Percentiles rank a stretch among this genome's conserved stretches.
Conservation (phyloP, 1,140 invertebrate genomes). For the Bombus soroeensis region DNA sequence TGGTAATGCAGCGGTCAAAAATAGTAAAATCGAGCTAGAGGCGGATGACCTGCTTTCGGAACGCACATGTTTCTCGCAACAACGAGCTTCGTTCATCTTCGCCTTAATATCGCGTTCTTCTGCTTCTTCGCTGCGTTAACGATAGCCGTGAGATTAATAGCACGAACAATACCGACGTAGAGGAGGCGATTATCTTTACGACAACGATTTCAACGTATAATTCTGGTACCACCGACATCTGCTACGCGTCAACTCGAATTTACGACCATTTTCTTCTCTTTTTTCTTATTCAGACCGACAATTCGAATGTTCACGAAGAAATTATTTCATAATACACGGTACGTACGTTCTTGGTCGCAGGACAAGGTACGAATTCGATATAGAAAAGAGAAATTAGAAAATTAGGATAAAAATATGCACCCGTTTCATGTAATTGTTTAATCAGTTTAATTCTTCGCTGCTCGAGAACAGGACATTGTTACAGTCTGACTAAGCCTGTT, state of each 20-base stretch:
- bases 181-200: slow-evolving; percentile 56
- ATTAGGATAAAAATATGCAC: background rate
- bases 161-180: slow-evolving; percentile 19
- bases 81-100: background rate
- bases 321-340: background rate
- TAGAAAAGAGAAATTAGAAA: background rate
- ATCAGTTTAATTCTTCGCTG: no score
- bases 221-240: slow-evolving; percentile 12
- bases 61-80: slow-evolving; percentile 3
- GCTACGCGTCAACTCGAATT: slow-evolving; percentile 7
- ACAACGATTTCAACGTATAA: slow-evolving; percentile 33
- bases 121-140: slow-evolving; percentile 18
- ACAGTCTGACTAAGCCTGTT: no score
- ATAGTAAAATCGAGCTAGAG: slow-evolving; percentile 22
- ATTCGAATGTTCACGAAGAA: background rate
- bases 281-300: background rate
- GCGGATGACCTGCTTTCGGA: slow-evolving; percentile 30
- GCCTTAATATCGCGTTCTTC: slow-evolving; percentile 8
- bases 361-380: no score
- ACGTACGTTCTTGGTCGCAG: background rate
- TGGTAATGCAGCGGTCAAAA: background rate
- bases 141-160: slow-evolving; percentile 40
- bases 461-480: no score
- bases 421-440: no score
- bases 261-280: background rate